Percentiles rank a stretch among this genome's conserved stretches.
phyloP scores from a whole-genome alignment of 2,797 vertebrate genomes.

The Semotilus atromaculatus region DNA sequence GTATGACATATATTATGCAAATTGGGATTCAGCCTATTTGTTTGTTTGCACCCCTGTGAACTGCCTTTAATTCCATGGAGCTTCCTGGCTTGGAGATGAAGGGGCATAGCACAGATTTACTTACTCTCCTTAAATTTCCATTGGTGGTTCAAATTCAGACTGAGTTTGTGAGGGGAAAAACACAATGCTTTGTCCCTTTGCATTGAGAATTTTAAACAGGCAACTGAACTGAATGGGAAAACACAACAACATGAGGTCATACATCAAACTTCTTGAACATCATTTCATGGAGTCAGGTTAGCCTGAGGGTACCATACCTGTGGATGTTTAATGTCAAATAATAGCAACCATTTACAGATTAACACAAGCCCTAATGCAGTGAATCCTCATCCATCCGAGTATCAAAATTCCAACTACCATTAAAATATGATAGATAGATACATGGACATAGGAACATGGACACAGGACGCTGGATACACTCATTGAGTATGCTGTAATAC shows the following conservation, averaged over 20 bases:
- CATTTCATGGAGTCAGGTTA: conserved; percentile 2
- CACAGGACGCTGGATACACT: conserved; percentile 35
- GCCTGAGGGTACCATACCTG: neutral
- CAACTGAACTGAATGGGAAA: neutral
- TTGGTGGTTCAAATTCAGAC: neutral
- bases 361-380: neutral
- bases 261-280: neutral
- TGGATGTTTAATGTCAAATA: neutral
- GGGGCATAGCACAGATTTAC: neutral
- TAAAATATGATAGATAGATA: neutral
- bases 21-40: conserved; percentile 13
- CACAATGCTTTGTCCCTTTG: neutral
- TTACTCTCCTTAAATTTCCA: neutral
- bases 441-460: neutral
- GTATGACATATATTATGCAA: conserved; percentile 2
- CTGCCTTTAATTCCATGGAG: neutral
- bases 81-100: neutral
- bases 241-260: neutral
- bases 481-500: conserved; percentile 55
- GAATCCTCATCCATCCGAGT: neutral
- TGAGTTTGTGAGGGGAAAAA: neutral
- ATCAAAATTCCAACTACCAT: neutral
- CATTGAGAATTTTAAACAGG: neutral
- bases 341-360: conserved; percentile 32
- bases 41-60: neutral